Conservation (phyloP, 64 coral and sea anemone species). For the Pocillopora damicornis region DNA sequence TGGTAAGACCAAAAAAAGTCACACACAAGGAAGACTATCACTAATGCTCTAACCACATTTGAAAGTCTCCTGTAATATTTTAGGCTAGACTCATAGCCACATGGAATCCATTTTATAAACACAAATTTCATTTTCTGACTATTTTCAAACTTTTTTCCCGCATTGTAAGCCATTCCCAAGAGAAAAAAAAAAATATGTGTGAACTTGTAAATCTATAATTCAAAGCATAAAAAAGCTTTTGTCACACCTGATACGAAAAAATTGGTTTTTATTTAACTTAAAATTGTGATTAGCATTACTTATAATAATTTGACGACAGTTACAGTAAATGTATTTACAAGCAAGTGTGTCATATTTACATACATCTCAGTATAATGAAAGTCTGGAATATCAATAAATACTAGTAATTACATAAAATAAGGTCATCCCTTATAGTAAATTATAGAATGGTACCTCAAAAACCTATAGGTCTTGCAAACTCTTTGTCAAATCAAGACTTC, state of each 20-base stretch:
- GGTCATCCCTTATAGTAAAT: no score
- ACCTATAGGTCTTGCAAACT: no score
- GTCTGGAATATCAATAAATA: background rate
- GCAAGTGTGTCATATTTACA: background rate
- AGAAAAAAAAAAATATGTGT: background rate
- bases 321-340: background rate
- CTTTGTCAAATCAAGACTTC: no score
- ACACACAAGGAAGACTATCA: no score
- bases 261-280: background rate
- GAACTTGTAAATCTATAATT: background rate
- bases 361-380: background rate
- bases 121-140: no score
- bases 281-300: background rate
- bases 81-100: no score
- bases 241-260: background rate
- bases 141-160: no score
- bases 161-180: background rate
- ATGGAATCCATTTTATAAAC: no score
- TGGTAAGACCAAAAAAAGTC: no score
- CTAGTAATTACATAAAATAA: background rate
- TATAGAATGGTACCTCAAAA: no score
- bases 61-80: no score
- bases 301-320: background rate
- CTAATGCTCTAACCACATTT: no score
- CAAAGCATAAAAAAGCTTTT: background rate